Evolutionary conservation across 2,113 vertebrate species (phyloP).

Genomic region (Myrmophylax atrothorax): DNA sequence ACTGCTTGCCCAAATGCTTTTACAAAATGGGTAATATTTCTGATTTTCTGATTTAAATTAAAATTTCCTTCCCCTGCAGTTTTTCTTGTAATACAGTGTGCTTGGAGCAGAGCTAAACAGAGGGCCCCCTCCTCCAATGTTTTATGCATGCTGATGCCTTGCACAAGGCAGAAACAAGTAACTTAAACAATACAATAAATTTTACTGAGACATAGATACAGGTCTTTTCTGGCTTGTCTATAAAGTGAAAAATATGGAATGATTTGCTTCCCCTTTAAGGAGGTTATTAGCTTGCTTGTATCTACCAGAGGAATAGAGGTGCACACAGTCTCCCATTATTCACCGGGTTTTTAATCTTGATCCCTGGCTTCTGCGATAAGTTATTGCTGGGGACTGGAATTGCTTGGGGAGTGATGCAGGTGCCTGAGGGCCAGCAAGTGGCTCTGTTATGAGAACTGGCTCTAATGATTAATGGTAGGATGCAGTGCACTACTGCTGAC

Average conservation of each 20-base stretch:
- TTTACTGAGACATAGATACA: slow-evolving; percentile 52
- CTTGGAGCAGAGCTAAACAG: background rate
- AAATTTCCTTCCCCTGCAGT: background rate
- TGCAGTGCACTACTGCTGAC: slow-evolving; percentile 50
- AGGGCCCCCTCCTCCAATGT: background rate
- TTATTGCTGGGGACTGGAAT: slow-evolving; percentile 54
- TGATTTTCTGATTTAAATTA: slow-evolving; percentile 1
- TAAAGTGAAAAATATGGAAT: slow-evolving; percentile 73
- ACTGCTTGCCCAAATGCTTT: slow-evolving; percentile 4
- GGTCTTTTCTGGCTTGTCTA: slow-evolving; percentile 69
- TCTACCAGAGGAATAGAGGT: slow-evolving; percentile 62
- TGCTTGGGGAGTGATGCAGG: slow-evolving; percentile 68
- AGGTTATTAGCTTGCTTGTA: slow-evolving; percentile 74
- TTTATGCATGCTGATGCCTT: slow-evolving; percentile 42
- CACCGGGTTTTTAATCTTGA: slow-evolving; percentile 73
- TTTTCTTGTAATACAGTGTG: background rate
- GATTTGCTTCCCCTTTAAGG: slow-evolving; percentile 71
- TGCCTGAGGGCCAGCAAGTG: slow-evolving; percentile 57
- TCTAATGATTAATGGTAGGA: slow-evolving; percentile 73
- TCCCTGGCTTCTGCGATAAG: slow-evolving; percentile 55
- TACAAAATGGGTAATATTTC: background rate
- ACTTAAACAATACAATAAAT: slow-evolving; percentile 73
- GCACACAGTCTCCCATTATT: slow-evolving; percentile 56
- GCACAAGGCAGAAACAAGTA: slow-evolving; percentile 61
- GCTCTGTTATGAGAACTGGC: slow-evolving; percentile 65